phyloP scores from a whole-genome alignment of 2,797 vertebrate species.

The Sphenodon punctatus region DNA sequence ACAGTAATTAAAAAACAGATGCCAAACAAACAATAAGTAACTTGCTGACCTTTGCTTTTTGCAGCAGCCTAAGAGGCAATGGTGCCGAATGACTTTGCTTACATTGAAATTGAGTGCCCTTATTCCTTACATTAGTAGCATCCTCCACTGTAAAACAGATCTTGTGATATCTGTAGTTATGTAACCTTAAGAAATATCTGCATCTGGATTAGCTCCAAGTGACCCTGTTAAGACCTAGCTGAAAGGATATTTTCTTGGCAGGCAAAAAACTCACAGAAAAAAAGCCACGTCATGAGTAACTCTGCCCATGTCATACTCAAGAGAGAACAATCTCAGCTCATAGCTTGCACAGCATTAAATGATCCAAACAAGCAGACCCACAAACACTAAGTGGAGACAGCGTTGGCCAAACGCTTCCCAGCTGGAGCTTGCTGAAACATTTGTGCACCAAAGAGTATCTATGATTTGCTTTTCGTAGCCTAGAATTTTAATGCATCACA shows the following conservation, averaged over 20 bases:
- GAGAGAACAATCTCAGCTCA: neutral
- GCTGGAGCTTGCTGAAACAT: neutral
- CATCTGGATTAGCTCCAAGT: neutral
- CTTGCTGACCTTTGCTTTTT: neutral
- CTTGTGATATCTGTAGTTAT: neutral
- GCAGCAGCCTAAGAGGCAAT: slow-evolving; percentile 21
- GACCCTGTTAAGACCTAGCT: neutral
- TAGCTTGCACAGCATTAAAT: neutral
- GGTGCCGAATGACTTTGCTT: slow-evolving; percentile 8
- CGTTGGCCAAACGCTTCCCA: neutral
- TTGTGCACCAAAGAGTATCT: neutral
- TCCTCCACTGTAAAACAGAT: neutral
- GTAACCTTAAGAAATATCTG: neutral
- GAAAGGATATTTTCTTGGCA: neutral
- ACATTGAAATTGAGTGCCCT: neutral
- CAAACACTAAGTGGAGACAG: neutral
- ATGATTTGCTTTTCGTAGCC: neutral
- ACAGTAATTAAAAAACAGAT: slow-evolving; percentile 64
- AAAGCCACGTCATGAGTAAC: neutral
- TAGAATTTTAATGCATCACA: neutral
- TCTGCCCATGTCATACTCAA: neutral
- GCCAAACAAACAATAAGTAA: neutral
- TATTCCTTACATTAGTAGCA: neutral
- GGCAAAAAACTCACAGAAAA: neutral
- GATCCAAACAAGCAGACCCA: neutral